These are phyloP conservation scores for Bradysia coprophila DNA, from an alignment of 1,140 invertebrate genomes.

Conservation along the genomic window DNA sequence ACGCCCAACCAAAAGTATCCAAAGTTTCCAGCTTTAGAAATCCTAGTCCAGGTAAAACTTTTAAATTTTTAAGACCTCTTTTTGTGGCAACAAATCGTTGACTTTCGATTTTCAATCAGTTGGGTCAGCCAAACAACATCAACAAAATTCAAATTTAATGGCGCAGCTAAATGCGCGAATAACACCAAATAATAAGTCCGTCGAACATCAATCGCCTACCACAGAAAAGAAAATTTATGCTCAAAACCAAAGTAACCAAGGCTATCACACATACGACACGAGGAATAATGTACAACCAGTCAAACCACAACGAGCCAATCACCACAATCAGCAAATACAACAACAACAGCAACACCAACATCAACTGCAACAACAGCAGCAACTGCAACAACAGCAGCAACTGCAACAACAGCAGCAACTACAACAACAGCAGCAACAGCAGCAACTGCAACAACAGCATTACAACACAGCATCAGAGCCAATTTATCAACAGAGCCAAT, in stretches of 20 bases:
- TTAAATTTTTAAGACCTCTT: no score
- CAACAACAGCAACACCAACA: conserved; percentile 9
- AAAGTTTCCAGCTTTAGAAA: conserved; percentile 1
- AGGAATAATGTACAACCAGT: neutral
- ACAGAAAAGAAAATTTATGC: neutral
- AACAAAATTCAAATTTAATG: conserved; percentile 1
- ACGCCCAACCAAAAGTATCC: conserved; percentile 3
- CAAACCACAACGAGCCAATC: no score
- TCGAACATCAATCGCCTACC: neutral
- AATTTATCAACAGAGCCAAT: neutral
- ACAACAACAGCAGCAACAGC: conserved; percentile 2
- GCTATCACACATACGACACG: neutral
- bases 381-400: conserved; percentile 3
- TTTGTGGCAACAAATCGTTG: neutral
- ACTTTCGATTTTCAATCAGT: neutral
- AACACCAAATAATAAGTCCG: neutral
- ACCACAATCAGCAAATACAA: conserved; percentile 5
- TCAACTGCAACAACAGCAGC: conserved; percentile 6
- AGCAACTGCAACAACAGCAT: neutral
- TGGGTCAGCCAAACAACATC: neutral
- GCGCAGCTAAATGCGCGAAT: neutral
- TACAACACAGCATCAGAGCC: conserved; percentile 7
- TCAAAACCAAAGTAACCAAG: neutral
- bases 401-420: conserved; percentile 2
- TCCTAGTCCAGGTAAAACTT: conserved; percentile 2